Evolutionary conservation across 2,888 invertebrate species (phyloP), one percentile per base, ranked within the genome.

Genomic region (Eumacrocentrus americanus): DNA sequence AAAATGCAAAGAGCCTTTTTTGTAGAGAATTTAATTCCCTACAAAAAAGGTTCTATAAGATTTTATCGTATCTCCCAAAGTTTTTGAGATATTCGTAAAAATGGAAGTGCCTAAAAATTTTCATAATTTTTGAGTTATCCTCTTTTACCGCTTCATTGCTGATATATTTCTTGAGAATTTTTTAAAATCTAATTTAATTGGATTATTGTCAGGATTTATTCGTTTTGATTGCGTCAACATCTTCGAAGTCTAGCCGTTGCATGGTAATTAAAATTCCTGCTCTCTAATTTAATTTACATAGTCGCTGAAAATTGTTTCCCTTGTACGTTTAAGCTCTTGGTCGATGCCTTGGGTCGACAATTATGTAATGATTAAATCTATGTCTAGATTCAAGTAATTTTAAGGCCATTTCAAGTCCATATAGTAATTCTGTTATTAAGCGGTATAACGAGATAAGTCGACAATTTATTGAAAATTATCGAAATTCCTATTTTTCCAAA

Each of bases 251-350:
- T 12, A 18, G 42, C 9, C 6, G 23, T 3, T 23, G 9, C n/a
- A 14, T 12, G 5, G 3, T 25, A 20, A 48, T 29, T 56, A 40
- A 48, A 56, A 56, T 38, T 23, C 40, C 35, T 12, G 37, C 14
- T 22, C 35, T 55, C 16, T 56, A 56, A 47, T 56, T 48, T 48
- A 40, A 48, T 40, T 47, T 48, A 40, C 56, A 48, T 38, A 40
- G 25, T 56, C 11, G 40, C 11, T 48, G 48, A 16, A 48, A 38
- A 48, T 40, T 56, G 12, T 48, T 56, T 48, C 29, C 12, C 9
- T 23, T 44, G 22, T 7, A 22, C n/a, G n/a, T 3, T 18, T 7
- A 3, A 42, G n/a, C 5, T 22, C 2, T 44, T n/a, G 6, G 7
- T 2, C 4, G 20, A 18, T 20, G 20, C 16, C 18, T 20, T 11